Conservation (phyloP, 2,113 vertebrate species). For the Trachemys scripta region DNA sequence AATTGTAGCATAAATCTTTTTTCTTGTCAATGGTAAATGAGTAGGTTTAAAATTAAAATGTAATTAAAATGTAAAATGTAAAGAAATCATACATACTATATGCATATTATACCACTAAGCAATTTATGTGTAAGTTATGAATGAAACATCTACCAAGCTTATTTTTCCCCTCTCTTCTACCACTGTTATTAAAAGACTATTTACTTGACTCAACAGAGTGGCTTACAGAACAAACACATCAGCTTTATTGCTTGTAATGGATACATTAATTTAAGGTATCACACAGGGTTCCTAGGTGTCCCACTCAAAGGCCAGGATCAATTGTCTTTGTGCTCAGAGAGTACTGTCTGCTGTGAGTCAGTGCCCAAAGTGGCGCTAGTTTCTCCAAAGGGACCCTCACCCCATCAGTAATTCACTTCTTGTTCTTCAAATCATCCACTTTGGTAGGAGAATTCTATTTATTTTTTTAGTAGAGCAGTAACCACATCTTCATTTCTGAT, state of each 20-base stretch:
- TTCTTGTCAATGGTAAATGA: background rate
- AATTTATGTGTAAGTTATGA: background rate
- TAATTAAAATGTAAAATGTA: background rate
- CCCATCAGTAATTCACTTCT: background rate
- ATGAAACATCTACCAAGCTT: background rate
- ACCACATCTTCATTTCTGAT: background rate
- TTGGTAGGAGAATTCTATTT: background rate
- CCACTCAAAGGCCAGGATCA: background rate
- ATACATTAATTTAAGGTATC: background rate
- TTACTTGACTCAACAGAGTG: background rate
- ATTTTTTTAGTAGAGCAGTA: background rate
- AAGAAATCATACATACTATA: background rate
- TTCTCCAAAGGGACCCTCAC: background rate
- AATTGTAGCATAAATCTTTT: background rate
- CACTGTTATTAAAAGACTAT: background rate
- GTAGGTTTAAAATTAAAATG: background rate
- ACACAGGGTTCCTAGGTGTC: background rate
- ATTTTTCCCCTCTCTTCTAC: background rate
- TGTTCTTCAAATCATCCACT: background rate
- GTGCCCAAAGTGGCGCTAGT: fast-evolving
- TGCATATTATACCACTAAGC: background rate
- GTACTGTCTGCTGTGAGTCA: background rate
- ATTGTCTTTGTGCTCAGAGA: background rate
- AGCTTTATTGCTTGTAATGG: background rate
- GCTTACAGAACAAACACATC: fast-evolving